These are phyloP conservation scores for Frieseomelitta varia DNA, from an alignment of 1,140 invertebrate species.

Conservation along the genomic window DNA sequence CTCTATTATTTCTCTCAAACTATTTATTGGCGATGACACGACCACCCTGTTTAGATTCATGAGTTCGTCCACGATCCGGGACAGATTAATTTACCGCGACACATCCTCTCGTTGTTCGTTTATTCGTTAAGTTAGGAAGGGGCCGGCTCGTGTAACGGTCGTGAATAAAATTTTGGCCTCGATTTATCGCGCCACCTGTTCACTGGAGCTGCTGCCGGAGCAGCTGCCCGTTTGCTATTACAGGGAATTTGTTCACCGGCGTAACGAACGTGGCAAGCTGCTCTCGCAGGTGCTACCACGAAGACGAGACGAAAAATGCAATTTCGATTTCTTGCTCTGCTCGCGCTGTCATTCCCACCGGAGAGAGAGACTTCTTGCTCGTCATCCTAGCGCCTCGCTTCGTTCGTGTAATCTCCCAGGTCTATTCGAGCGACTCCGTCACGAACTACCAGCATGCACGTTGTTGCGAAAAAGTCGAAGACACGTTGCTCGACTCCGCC, in stretches of 20 bases:
- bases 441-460: not conserved
- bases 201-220: conserved; percentile 13
- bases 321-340: conserved; percentile 30
- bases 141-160: not conserved
- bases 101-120: not conserved
- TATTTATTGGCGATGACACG: not conserved
- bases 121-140: not conserved
- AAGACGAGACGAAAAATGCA: not conserved
- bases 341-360: not conserved
- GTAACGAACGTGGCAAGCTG: not conserved
- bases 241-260: conserved; percentile 7
- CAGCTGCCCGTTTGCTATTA: conserved; percentile 20
- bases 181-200: conserved; percentile 43
- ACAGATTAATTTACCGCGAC: not conserved
- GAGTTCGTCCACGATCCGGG: too few relatives aligned
- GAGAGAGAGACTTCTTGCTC: not conserved
- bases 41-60: not conserved
- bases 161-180: conserved; percentile 5
- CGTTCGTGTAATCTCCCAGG: not conserved
- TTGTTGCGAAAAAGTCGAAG: conserved; percentile 1
- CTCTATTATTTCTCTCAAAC: too few relatives aligned
- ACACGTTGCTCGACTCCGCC: not conserved
- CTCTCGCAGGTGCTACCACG: conserved; percentile 24
- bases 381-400: not conserved
- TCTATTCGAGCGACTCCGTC: not conserved